These are phyloP conservation scores for Falco biarmicus DNA, from an alignment of 2,797 vertebrate species.

Conservation along the genomic window DNA sequence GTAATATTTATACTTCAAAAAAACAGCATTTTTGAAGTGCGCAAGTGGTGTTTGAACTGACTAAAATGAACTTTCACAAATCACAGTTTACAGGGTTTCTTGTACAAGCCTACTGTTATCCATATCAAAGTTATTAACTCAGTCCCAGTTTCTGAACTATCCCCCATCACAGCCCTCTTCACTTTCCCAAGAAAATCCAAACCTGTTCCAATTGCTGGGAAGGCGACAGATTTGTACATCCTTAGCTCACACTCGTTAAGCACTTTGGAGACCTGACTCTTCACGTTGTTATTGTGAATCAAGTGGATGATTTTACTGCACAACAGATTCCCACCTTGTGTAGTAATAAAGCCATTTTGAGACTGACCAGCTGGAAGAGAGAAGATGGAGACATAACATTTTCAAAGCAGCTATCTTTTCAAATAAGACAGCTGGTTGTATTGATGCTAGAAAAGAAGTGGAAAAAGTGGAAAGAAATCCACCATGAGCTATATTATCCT, in stretches of 20 bases:
- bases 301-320: constrained; percentile 88
- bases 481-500: background rate
- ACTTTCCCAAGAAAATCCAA: background rate
- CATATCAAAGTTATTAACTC: background rate
- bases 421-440: background rate
- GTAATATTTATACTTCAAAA: background rate
- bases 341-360: constrained; percentile 75
- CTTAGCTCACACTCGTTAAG: constrained; percentile 80
- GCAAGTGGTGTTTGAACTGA: background rate
- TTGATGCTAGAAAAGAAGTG: background rate
- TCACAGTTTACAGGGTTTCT: background rate
- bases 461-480: background rate
- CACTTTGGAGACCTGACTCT: constrained; percentile 69
- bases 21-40: background rate
- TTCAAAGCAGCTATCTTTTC: background rate
- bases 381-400: constrained; percentile 5
- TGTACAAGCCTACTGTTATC: background rate
- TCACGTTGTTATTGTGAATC: constrained; percentile 69
- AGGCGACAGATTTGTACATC: constrained; percentile 79
- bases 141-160: background rate
- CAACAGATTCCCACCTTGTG: constrained; percentile 78
- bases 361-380: constrained; percentile 48
- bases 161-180: background rate
- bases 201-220: constrained; percentile 95
- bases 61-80: background rate